Evolutionary conservation across 2,888 invertebrate genomes (phyloP), one percentile per base, ranked within the genome.

Genomic region (Apotomis turbidana): DNA sequence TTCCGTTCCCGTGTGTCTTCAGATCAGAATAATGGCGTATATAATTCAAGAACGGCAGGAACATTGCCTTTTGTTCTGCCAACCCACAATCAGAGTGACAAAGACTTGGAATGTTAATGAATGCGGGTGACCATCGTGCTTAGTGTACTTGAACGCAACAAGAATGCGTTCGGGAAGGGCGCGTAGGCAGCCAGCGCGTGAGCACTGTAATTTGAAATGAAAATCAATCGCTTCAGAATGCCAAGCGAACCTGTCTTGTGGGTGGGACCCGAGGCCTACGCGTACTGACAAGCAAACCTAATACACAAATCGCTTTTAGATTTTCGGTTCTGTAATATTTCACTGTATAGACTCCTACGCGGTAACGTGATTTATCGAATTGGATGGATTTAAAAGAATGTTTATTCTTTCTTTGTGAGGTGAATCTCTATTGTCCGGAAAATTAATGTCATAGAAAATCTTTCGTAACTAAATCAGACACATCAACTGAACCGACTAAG

Each of bases 131-230:
- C 84, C 81, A 81, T 82, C 81, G 79, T 76, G 74, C 74, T 78
- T 75, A 78, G 81, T 81, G 83, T 87, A 83, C 84, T 82, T 86
- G 83, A 84, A 86, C 81, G 82, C 80, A 84, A 79, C 85, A 87
- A 86, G 86, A 88, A 89, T 86, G 86, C 83, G 78, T 84, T 84
- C 81, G 79, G 81, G 80, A 85, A 85, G 83, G 83, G 85, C 76
- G 88, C 83, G 90, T 90, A 83, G 90, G 90, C 73, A 79, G 81
- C 79, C 79, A 80, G 81, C 80, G 80, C 79, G 78, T 80, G 81
- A 80, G 86, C 80, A 82, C 83, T 86, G 84, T 87, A 89, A 90
- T 89, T 90, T 90, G 87, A 89, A 90, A 90, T 89, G 88, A 90
- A 91, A 91, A 91, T 90, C 88, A 84, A 88, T 87, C 85, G 85